A percentile compares a stretch with the other conserved stretches of the same genome.
These are phyloP conservation scores for Nannobrachium achirus DNA, from an alignment of 2,113 vertebrate species.

Conservation along the genomic window DNA sequence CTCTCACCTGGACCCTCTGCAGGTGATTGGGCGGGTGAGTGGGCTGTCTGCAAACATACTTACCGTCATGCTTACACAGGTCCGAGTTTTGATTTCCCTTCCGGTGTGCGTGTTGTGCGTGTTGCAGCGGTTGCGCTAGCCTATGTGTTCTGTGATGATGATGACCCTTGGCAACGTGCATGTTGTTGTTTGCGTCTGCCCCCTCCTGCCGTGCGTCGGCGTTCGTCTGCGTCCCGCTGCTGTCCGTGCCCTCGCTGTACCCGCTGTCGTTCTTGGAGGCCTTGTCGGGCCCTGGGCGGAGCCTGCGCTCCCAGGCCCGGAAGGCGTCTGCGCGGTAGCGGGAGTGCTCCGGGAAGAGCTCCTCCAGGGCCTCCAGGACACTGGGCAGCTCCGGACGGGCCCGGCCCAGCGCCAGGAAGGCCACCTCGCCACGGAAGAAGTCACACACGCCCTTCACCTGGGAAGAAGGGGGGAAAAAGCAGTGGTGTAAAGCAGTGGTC, in stretches of 20 bases:
- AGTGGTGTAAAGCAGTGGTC: no score
- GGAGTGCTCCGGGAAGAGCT: slow-evolving; percentile 85
- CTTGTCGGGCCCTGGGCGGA: slow-evolving; percentile 75
- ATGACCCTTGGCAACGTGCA: slow-evolving; percentile 12
- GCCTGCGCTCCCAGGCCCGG: slow-evolving; percentile 81
- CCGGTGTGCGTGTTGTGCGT: background rate
- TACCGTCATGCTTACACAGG: slow-evolving; percentile 42
- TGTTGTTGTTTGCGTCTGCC: slow-evolving; percentile 15
- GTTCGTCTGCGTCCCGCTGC: slow-evolving; percentile 3
- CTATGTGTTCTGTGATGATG: slow-evolving; percentile 1
- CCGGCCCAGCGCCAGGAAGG: slow-evolving; percentile 89
- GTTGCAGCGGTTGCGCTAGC: slow-evolving; percentile 13
- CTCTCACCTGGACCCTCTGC: slow-evolving; percentile 63
- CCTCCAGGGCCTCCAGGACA: slow-evolving; percentile 86
- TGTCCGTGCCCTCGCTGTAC: slow-evolving; percentile 67
- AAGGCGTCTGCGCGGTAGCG: slow-evolving; percentile 73
- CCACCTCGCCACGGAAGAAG: slow-evolving; percentile 90
- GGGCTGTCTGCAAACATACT: slow-evolving; percentile 49
- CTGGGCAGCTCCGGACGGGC: slow-evolving; percentile 83
- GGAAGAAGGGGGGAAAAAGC: background rate
- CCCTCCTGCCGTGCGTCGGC: slow-evolving; percentile 30
- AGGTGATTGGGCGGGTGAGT: slow-evolving; percentile 68
- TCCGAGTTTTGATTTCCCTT: slow-evolving; percentile 15
- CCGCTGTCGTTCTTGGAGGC: slow-evolving; percentile 80
- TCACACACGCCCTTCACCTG: slow-evolving; percentile 84